Evolutionary conservation across 2,888 invertebrate species (phyloP).

Genomic region (Cylloceria caligata): DNA sequence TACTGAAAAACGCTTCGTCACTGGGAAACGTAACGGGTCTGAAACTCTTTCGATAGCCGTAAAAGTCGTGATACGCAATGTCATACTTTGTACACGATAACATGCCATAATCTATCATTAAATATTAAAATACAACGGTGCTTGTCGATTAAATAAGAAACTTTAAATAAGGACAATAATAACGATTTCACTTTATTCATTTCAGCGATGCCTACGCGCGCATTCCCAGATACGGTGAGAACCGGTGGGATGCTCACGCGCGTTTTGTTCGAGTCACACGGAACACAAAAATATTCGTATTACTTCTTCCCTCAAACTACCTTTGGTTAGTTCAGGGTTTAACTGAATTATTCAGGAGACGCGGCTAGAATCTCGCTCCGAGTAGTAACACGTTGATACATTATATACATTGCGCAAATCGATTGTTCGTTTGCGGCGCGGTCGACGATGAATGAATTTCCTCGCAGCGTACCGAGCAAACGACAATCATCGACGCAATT

Average conservation of each 20-base stretch:
- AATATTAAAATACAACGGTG: neutral
- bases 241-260: slow-evolving; percentile 25
- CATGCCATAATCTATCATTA: neutral
- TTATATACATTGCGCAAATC: slow-evolving; percentile 63
- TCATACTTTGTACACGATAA: neutral
- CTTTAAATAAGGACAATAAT: slow-evolving; percentile 49
- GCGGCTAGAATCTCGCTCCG: slow-evolving; percentile 51
- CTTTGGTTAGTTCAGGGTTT: slow-evolving; percentile 54
- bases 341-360: slow-evolving; percentile 46
- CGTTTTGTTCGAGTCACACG: slow-evolving; percentile 44
- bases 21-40: slow-evolving; percentile 71
- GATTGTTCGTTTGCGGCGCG: slow-evolving; percentile 22
- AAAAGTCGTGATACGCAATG: slow-evolving; percentile 44
- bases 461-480: neutral
- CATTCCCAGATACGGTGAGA: slow-evolving; percentile 19
- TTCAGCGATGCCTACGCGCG: slow-evolving; percentile 67
- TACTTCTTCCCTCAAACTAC: slow-evolving; percentile 39
- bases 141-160: slow-evolving; percentile 49
- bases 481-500: slow-evolving; percentile 9
- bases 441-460: neutral
- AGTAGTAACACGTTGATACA: slow-evolving; percentile 61
- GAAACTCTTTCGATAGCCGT: slow-evolving; percentile 43
- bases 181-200: slow-evolving; percentile 72
- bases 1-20: slow-evolving; percentile 74
- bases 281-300: slow-evolving; percentile 72